Percentiles rank a stretch among this genome's conserved stretches.
phyloP scores from a whole-genome alignment of 2,113 vertebrate genomes.

The Myiozetetes cayanensis region DNA sequence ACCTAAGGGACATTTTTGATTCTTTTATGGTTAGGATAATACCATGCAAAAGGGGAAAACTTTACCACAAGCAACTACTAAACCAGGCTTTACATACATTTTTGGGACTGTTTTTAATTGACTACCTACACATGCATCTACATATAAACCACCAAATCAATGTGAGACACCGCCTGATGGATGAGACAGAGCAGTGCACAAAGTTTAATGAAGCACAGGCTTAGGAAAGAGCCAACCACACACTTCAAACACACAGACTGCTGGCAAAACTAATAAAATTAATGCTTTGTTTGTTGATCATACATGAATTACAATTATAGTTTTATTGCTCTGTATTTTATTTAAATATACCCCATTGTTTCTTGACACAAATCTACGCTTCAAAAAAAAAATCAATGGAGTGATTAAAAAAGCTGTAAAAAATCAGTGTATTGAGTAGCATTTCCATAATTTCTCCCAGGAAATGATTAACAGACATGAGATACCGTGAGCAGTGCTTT shows the following conservation, averaged over 20 bases:
- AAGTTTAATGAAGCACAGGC: not conserved
- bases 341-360: slow-evolving; percentile 2
- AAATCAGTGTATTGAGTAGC: not conserved
- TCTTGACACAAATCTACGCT: not conserved
- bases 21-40: not conserved
- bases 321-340: slow-evolving; percentile 9
- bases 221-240: not conserved
- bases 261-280: not conserved
- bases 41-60: not conserved
- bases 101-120: not conserved
- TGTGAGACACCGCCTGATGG: rapidly evolving
- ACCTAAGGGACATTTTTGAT: not conserved
- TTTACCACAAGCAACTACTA: not conserved
- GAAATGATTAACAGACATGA: not conserved
- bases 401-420: not conserved
- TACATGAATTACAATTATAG: not conserved
- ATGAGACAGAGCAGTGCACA: not conserved
- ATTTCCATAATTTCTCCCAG: not conserved
- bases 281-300: slow-evolving; percentile 1
- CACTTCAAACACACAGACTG: not conserved
- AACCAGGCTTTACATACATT: not conserved
- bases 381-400: not conserved
- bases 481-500: not conserved
- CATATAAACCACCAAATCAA: not conserved
- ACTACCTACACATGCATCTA: not conserved